Conservation (phyloP, 2,113 vertebrate species). For the Atherinomorus stipes region DNA sequence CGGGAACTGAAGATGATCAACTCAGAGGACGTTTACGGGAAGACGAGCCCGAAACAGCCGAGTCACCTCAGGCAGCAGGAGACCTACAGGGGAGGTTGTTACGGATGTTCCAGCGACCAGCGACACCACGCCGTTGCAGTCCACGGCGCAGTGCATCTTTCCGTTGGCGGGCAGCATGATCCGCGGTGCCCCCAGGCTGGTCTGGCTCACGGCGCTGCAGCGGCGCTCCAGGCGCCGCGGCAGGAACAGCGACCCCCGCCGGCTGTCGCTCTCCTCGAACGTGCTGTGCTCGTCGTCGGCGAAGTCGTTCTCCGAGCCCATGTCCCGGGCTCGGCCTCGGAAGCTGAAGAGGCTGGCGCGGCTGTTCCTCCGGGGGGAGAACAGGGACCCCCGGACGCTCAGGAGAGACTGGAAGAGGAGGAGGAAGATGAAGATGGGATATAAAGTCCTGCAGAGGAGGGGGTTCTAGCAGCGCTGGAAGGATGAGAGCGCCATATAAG, state of each 20-base stretch:
- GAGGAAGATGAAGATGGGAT: too few species aligned
- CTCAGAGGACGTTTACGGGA: background rate
- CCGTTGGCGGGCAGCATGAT: conserved; percentile 90
- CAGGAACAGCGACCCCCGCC: conserved; percentile 93
- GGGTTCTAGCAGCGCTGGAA: too few species aligned
- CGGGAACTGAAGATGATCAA: background rate
- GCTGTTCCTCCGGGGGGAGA: conserved; percentile 92
- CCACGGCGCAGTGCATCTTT: conserved; percentile 96
- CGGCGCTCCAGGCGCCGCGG: conserved; percentile 89
- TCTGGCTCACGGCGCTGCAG: conserved; percentile 92
- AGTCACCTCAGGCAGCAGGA: conserved; percentile 94
- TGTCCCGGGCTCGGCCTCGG: conserved; percentile 88
- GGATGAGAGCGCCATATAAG: too few species aligned
- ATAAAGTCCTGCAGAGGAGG: too few species aligned
- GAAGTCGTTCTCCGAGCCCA: conserved; percentile 96
- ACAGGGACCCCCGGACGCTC: conserved; percentile 91
- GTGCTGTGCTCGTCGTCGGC: conserved; percentile 97
- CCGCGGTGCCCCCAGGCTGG: conserved; percentile 87
- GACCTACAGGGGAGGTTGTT: conserved; percentile 89
- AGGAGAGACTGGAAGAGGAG: conserved; percentile 86
- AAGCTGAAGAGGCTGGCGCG: conserved; percentile 94
- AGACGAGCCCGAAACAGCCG: conserved; percentile 38
- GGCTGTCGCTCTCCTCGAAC: conserved; percentile 95
- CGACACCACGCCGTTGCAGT: conserved; percentile 97
- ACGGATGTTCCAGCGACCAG: conserved; percentile 90